A percentile compares a stretch with the other conserved stretches of the same genome.
These are phyloP conservation scores for Caranx ignobilis DNA, from an alignment of 2,113 vertebrate genomes.

Conservation along the genomic window DNA sequence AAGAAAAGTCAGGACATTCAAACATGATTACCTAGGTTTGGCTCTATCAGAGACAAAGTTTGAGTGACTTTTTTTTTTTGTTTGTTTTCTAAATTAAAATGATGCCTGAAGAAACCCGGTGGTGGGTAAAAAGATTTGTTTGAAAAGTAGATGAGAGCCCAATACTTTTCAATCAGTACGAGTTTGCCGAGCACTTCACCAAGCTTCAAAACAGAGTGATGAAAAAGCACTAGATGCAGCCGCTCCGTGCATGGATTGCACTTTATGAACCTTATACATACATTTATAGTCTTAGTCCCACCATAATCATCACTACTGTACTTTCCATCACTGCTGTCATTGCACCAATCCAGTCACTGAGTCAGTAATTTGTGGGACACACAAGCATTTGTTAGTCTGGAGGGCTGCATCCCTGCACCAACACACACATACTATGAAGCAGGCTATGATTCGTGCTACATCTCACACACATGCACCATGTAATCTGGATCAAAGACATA, in stretches of 20 bases:
- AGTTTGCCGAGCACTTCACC: slow-evolving; percentile 65
- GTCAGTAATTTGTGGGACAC: slow-evolving; percentile 40
- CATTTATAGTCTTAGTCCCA: slow-evolving; percentile 41
- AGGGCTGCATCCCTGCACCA: not conserved
- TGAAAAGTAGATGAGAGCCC: slow-evolving; percentile 60
- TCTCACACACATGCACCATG: slow-evolving; percentile 10
- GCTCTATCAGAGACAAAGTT: slow-evolving; percentile 49
- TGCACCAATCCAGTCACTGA: slow-evolving; percentile 46
- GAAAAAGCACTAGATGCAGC: slow-evolving; percentile 60
- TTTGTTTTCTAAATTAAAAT: slow-evolving; percentile 58
- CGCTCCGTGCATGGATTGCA: slow-evolving; percentile 26
- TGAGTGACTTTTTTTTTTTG: slow-evolving; percentile 48
- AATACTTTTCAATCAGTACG: slow-evolving; percentile 71
- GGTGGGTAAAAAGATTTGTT: slow-evolving; percentile 59
- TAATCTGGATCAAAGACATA: not conserved
- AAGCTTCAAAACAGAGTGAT: slow-evolving; percentile 58
- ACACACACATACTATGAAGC: not conserved
- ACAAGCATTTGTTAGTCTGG: slow-evolving; percentile 32
- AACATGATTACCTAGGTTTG: slow-evolving; percentile 65
- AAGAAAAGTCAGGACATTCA: slow-evolving; percentile 78
- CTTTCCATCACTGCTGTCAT: slow-evolving; percentile 55
- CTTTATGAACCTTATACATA: slow-evolving; percentile 63
- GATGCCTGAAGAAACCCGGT: slow-evolving; percentile 39
- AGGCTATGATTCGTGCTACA: not conserved
- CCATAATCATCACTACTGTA: slow-evolving; percentile 39